These are phyloP conservation scores for Vireo altiloquus DNA, from an alignment of 2,113 vertebrate species.

Conservation along the genomic window DNA sequence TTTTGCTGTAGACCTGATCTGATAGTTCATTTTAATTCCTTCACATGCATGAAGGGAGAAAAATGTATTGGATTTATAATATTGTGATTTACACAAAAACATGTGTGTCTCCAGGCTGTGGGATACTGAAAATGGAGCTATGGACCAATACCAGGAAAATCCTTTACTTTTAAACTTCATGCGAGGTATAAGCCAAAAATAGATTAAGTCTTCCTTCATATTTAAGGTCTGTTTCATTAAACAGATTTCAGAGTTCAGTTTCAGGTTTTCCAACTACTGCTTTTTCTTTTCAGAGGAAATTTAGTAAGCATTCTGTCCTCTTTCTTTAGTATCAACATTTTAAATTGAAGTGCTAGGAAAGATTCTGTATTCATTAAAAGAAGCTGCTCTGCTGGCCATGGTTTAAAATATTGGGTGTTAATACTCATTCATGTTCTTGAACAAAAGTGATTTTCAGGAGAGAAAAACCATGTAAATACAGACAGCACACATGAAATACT, in stretches of 20 bases:
- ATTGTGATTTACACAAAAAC: background rate
- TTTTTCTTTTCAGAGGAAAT: background rate
- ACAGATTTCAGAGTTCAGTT: background rate
- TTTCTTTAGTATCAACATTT: background rate
- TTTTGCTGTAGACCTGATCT: background rate
- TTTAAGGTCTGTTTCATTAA: background rate
- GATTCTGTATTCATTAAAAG: background rate
- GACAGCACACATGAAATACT: background rate
- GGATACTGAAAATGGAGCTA: background rate
- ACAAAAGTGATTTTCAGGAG: background rate
- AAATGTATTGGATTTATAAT: background rate
- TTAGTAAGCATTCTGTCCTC: background rate
- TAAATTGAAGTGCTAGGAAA: background rate
- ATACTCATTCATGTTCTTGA: background rate
- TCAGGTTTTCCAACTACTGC: background rate
- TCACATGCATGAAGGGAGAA: accelerated
- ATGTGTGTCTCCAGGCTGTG: background rate
- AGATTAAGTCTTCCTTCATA: background rate
- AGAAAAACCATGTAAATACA: background rate
- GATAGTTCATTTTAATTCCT: background rate
- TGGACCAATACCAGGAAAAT: background rate
- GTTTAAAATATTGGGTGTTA: background rate
- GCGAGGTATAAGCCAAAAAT: background rate
- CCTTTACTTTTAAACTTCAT: background rate
- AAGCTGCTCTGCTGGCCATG: background rate